A percentile compares a stretch with the other conserved stretches of the same genome.
Conservation (phyloP, 1,140 invertebrate genomes). For the Bombus waltoni region DNA sequence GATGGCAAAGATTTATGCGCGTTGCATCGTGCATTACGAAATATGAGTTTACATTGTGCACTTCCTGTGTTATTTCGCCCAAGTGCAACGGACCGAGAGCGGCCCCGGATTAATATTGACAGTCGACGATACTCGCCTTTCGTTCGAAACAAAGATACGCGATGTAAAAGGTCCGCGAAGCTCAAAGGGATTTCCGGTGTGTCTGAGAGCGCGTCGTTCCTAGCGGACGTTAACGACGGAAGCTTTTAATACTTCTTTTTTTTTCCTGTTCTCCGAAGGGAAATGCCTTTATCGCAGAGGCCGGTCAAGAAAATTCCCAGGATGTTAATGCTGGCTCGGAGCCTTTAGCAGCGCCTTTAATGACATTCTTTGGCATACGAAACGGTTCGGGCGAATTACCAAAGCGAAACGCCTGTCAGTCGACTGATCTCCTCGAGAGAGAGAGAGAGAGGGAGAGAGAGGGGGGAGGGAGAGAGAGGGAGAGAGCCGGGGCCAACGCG, state of each 20-base stretch:
- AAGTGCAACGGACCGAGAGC: not conserved
- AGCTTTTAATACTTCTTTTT: not conserved
- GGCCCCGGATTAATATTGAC: constrained; percentile 11
- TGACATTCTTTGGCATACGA: constrained; percentile 18
- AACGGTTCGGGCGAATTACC: constrained; percentile 20
- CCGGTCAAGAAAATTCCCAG: not conserved
- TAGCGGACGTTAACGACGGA: not conserved
- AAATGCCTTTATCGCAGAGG: not conserved
- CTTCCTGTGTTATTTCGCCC: constrained; percentile 3
- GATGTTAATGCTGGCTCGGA: not conserved
- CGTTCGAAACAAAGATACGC: not conserved
- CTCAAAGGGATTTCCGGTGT: not conserved
- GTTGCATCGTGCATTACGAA: constrained; percentile 8
- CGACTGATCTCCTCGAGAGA: constrained; percentile 14
- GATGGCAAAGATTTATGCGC: constrained; percentile 21
- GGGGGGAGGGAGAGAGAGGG: too few species aligned
- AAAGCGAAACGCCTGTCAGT: constrained; percentile 17
- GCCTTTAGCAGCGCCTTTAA: not conserved
- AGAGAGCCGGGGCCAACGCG: constrained; percentile 14
- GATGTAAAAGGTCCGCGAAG: not conserved
- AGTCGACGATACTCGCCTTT: not conserved
- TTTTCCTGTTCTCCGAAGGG: not conserved
- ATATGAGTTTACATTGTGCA: constrained; percentile 27
- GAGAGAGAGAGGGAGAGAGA: constrained; percentile 32
- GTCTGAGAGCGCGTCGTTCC: not conserved